Base-by-base conservation (phyloP, 2,113 vertebrate genomes). In the Etia nguti region DNA sequence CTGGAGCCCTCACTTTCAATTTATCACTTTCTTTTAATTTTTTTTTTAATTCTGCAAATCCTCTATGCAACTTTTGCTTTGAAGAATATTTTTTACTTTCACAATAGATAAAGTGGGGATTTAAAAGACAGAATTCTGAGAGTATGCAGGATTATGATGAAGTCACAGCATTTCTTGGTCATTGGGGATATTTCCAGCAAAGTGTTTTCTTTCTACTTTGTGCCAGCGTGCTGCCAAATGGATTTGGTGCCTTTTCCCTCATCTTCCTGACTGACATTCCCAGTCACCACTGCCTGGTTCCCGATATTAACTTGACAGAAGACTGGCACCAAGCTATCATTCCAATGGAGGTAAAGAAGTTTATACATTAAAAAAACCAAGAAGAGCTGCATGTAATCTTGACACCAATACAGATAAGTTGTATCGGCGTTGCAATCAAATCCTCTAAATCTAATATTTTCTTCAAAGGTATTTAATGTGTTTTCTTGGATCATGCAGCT, bases 141-240 rank as follows among this genome's bases (percentile, higher is more conserved):
- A 77, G 10, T 12, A 77, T 77, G 70, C 43, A 77, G 16, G 70
- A 77, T 20, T 77, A 97, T 92, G 97, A 97, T 0, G 92, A 92
- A 10, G 50, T 26, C 2, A 93, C 89, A 7, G 91, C 94, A 1
- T 97, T 97, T 22, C 85, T 96, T 83, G 95, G 96, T 15, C 94
- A 95, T 0, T 95, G 96, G 55, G 93, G 96, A 8, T 95, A 83
- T 50, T 98, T 97, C 90, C 97, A 98, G 90, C 87, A 93, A 22
- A 83, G 95, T 4, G 48, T 94, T 13, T 94, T 95, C 86, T 89
- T 95, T 31, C 82, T 95, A 8, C 85, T 95, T 56, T 92, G 88
- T 20, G 20, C 48, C 83, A 92, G 95, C 26, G 41, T 86, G 9
- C 18, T 96, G 5, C 93, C 95, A n/a, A 96, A 93, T 12, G 95